phyloP scores from a whole-genome alignment of 2,113 vertebrate genomes.

The Cinclus cinclus region DNA sequence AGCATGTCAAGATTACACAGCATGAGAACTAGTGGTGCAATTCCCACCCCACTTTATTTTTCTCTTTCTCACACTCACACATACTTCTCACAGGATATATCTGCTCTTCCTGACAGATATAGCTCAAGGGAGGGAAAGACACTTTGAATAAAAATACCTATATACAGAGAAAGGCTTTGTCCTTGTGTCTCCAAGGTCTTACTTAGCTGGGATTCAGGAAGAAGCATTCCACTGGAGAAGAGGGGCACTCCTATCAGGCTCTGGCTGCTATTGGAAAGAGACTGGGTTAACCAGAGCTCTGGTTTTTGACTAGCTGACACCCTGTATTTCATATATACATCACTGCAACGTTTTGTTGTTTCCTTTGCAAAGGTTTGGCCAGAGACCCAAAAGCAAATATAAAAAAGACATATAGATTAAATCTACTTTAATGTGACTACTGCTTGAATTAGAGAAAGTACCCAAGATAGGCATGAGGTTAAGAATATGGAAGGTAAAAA shows the following conservation, averaged over 20 bases:
- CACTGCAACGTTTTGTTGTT: background rate
- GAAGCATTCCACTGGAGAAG: background rate
- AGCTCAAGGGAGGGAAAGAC: constrained; percentile 40
- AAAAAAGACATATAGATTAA: constrained; percentile 3
- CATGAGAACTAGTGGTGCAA: background rate
- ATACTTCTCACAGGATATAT: constrained; percentile 32
- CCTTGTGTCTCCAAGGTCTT: constrained; percentile 30
- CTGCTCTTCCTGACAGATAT: constrained; percentile 39
- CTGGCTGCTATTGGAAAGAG: background rate
- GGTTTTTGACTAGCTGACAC: background rate
- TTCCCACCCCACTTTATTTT: constrained; percentile 19
- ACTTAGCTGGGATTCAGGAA: background rate
- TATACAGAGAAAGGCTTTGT: background rate
- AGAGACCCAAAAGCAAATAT: background rate
- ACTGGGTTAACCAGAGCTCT: background rate
- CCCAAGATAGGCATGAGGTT: background rate
- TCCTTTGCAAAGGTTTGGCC: background rate
- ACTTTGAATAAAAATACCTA: constrained; percentile 51
- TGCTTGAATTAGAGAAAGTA: constrained; percentile 32
- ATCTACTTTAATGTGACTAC: constrained; percentile 44
- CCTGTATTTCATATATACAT: background rate
- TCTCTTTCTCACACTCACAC: background rate
- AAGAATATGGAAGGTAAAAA: background rate
- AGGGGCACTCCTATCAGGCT: background rate
- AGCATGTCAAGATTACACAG: background rate